These are phyloP conservation scores for silkworm (Bombyx mori) DNA, from an alignment of 1,140 invertebrate genomes.

Conservation along the genomic window ASM3026992v2 NC_085114.1:15451501-15452000, in stretches of 20 bases:
- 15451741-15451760: constrained; percentile 64
- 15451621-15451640: constrained; percentile 57
- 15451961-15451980: constrained; percentile 35
- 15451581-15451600: constrained; percentile 66
- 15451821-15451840: constrained; percentile 37
- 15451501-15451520: constrained; percentile 68
- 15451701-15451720: constrained; percentile 67
- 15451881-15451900: constrained; percentile 23
- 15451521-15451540: constrained; percentile 66
- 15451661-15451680: constrained; percentile 35
- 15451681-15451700: constrained; percentile 67
- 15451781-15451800: constrained; percentile 61
- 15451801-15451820: constrained; percentile 66
- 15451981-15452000: constrained; percentile 23
- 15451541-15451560: constrained; percentile 55
- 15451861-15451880: constrained; percentile 23
- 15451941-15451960: constrained; percentile 23
- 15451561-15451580: constrained; percentile 23
- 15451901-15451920: constrained; percentile 20
- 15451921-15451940: constrained; percentile 17
- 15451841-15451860: constrained; percentile 17
- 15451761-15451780: constrained; percentile 54
- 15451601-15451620: constrained; percentile 54
- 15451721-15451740: constrained; percentile 39
- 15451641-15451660: constrained; percentile 28